Evolutionary conservation across 2,888 invertebrate genomes (phyloP).

Genomic region (Agonopterix heracliana): DNA sequence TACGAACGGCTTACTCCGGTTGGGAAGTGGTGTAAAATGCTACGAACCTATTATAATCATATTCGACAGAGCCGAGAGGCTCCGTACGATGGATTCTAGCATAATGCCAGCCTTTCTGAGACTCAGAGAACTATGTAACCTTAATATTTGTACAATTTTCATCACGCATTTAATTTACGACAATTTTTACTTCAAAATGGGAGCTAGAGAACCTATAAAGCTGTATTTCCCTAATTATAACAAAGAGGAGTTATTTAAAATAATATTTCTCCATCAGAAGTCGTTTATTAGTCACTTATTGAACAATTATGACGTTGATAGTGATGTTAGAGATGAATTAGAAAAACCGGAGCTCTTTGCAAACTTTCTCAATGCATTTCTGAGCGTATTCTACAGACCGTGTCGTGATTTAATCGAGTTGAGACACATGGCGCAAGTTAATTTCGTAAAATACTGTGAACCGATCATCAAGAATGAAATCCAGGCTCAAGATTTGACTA

Average conservation of each 20-base stretch:
- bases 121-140: slow-evolving; percentile 82
- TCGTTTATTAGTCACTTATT: slow-evolving; percentile 46
- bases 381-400: slow-evolving; percentile 89
- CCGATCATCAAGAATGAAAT: slow-evolving; percentile 83
- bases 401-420: slow-evolving; percentile 92
- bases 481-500: slow-evolving; percentile 78
- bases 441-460: slow-evolving; percentile 86
- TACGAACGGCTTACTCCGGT: slow-evolving; percentile 59
- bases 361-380: slow-evolving; percentile 87
- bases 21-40: slow-evolving; percentile 33
- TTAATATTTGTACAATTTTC: slow-evolving; percentile 85
- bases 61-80: slow-evolving; percentile 87
- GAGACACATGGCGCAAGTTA: slow-evolving; percentile 84
- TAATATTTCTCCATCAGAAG: slow-evolving; percentile 56
- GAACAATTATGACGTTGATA: slow-evolving; percentile 36
- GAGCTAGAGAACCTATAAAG: slow-evolving; percentile 81
- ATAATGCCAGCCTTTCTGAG: slow-evolving; percentile 83
- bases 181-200: slow-evolving; percentile 84
- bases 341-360: slow-evolving; percentile 79
- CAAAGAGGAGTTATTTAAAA: slow-evolving; percentile 79
- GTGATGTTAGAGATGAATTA: slow-evolving; percentile 42
- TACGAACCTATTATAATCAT: slow-evolving; percentile 78
- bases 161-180: slow-evolving; percentile 88
- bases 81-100: slow-evolving; percentile 84
- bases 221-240: slow-evolving; percentile 89